Evolutionary conservation across 1,140 invertebrate species (phyloP), one percentile per base, ranked within the genome.

Genomic region (Copidosoma floridanum): DNA sequence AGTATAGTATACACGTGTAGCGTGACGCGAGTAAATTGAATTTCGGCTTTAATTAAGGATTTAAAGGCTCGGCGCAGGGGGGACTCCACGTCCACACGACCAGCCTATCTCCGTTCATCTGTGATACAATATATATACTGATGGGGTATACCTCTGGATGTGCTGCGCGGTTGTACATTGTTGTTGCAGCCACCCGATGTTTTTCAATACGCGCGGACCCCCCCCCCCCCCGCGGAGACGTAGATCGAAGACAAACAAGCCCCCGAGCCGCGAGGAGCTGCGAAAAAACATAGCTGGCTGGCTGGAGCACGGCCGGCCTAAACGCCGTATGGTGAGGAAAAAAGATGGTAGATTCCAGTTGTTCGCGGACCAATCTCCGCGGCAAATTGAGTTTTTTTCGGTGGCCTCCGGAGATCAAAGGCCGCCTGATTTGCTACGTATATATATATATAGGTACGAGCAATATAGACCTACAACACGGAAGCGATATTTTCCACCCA

Each of bases 351-450:
- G 8, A 46, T 66, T 73, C 72, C 67, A 74, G 67, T 76, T 68
- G 65, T 62, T 54, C 71, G 65, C 67, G 63, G 66, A 67, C 69
- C 74, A 79, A 79, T 78, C 74, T 78, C 69, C 65, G 65, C 24
- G 61, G 69, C 68, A 75, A 78, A 79, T 79, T 78, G 73, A 77
- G 78, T 79, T 79, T 74, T 78, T 76, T 73, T 69, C 66, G n/a
- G n/a, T n/a, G n/a, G n/a, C n/a, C n/a, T n/a, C 29, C 27, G 12
- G 58, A 77, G 74, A 78, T 78, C 76, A 79, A 79, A 79, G 57
- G 41, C 14, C 6, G 16, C 24, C 8, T 16, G 14, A 55, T 21
- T n/a, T n/a, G n/a, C n/a, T n/a, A n/a, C n/a, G n/a, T n/a, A n/a
- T n/a, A n/a, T n/a, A n/a, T 56, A 37, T 56, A 37, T 24, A 44